Percentiles rank a stretch among this genome's conserved stretches.
Conservation (phyloP, 1,140 invertebrate genomes). For the Saccostrea echinata region DNA sequence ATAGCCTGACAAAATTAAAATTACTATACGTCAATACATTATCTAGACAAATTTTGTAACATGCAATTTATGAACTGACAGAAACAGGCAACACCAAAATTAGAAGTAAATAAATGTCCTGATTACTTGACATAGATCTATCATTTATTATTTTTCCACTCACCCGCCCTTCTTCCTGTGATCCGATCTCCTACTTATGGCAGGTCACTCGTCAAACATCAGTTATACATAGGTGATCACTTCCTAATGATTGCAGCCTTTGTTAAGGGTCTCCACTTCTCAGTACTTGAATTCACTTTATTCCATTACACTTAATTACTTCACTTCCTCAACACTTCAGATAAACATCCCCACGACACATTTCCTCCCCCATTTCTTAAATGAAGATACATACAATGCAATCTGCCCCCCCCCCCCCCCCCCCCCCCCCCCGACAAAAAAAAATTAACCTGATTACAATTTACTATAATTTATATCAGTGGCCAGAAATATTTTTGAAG, state of each 20-base stretch:
- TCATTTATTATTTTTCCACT: not conserved
- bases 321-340: conserved; percentile 14
- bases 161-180: not conserved
- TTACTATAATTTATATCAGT: too few species aligned
- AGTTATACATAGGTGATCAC: not conserved
- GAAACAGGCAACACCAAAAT: too few species aligned
- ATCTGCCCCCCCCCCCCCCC: too few species aligned
- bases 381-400: too few species aligned
- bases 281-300: not conserved
- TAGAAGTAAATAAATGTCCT: too few species aligned
- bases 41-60: too few species aligned
- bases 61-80: too few species aligned
- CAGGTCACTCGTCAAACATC: not conserved
- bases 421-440: too few species aligned
- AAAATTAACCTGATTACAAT: too few species aligned
- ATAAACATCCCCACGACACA: not conserved
- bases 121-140: not conserved
- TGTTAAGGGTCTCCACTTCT: not conserved
- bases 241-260: not conserved
- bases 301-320: not conserved
- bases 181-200: not conserved
- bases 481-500: too few species aligned
- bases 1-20: too few species aligned
- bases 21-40: too few species aligned
- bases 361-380: not conserved